phyloP scores from a whole-genome alignment of 2,797 vertebrate species.

The Dicrostonyx torquatus region DNA sequence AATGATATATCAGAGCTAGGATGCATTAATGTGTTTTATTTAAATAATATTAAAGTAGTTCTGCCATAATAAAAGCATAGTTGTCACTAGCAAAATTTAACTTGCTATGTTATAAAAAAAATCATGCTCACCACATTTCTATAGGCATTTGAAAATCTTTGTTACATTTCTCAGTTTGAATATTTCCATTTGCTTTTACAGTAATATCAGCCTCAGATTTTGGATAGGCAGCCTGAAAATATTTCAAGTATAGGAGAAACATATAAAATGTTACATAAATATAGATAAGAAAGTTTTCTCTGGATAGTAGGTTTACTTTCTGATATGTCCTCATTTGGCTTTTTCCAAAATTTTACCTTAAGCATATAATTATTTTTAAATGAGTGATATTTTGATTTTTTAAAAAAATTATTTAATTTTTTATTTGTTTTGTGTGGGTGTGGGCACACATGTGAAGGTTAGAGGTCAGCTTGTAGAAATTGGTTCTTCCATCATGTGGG shows the following conservation, averaged over 20 bases:
- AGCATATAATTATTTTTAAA: conserved; percentile 8
- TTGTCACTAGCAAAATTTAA: conserved; percentile 26
- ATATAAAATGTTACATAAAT: conserved; percentile 11
- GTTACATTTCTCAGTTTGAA: conserved; percentile 28
- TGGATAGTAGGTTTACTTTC: neutral
- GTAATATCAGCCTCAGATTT: conserved; percentile 3
- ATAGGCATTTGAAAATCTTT: neutral
- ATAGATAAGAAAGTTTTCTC: neutral
- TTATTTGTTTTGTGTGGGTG: neutral
- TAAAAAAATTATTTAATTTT: neutral
- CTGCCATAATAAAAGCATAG: conserved; percentile 38
- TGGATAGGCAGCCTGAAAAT: conserved; percentile 30
- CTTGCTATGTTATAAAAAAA: neutral
- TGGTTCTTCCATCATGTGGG: neutral
- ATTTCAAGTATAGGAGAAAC: conserved; percentile 48
- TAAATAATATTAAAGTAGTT: conserved; percentile 31
- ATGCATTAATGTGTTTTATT: neutral
- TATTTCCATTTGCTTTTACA: conserved; percentile 10
- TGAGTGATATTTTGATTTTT: too few species aligned
- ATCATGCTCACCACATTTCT: conserved; percentile 19
- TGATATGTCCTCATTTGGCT: conserved; percentile 9
- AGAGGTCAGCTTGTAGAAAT: neutral
- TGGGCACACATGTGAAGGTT: neutral
- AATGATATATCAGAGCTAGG: conserved; percentile 29
- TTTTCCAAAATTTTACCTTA: conserved; percentile 34